phyloP scores from a whole-genome alignment of 53 echinoderm and acorn worm species.

The Arbacia lixula region DNA sequence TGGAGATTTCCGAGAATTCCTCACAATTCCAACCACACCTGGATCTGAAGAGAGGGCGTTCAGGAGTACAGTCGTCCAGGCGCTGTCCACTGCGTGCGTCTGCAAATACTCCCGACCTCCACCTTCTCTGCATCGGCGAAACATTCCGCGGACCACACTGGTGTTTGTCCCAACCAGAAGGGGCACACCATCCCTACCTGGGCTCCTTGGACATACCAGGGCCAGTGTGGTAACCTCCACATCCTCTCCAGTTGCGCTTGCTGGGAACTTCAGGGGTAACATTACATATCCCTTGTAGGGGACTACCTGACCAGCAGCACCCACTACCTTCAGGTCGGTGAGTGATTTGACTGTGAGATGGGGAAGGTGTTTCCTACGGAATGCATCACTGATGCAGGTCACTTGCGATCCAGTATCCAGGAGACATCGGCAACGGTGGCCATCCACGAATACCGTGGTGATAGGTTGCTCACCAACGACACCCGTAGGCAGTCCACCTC shows the following conservation, averaged over 20 bases:
- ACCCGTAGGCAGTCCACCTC: constrained; percentile 34
- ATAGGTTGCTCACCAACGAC: constrained; percentile 54
- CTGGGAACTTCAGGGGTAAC: constrained; percentile 6
- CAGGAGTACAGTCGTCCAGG: neutral
- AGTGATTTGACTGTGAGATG: constrained; percentile 48
- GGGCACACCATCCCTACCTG: constrained; percentile 19
- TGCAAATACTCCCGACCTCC: neutral
- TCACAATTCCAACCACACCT: neutral
- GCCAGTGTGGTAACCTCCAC: constrained; percentile 49
- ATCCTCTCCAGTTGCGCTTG: constrained; percentile 40
- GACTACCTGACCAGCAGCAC: constrained; percentile 59
- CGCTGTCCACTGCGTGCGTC: neutral
- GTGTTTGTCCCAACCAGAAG: constrained; percentile 74
- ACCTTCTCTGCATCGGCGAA: neutral
- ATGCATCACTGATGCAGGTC: constrained; percentile 51
- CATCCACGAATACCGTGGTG: constrained; percentile 34
- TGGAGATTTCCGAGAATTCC: neutral
- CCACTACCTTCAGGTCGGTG: constrained; percentile 43
- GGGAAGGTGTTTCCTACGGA: constrained; percentile 43
- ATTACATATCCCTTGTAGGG: constrained; percentile 63
- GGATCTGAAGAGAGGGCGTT: no score
- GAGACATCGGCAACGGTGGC: constrained; percentile 31
- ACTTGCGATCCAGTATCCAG: constrained; percentile 77
- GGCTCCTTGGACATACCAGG: constrained; percentile 21
- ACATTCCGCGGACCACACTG: constrained; percentile 27